Percentiles rank a stretch among this genome's conserved stretches.
phyloP scores from a whole-genome alignment of 2,113 vertebrate genomes.

The Rhizomys pruinosus region DNA sequence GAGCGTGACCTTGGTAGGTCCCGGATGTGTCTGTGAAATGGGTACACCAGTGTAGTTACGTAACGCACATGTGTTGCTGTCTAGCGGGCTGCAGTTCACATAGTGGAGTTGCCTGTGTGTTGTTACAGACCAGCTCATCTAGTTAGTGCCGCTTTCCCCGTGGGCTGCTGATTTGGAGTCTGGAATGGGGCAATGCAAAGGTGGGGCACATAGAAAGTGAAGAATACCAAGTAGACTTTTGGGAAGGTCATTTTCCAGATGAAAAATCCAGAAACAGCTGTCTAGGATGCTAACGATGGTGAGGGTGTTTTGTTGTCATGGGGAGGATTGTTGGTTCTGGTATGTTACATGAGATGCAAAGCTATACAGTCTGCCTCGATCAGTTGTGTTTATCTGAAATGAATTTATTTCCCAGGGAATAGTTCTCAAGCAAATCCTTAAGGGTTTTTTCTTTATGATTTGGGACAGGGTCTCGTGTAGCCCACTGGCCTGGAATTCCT shows the following conservation, averaged over 20 bases:
- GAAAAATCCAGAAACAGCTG: not conserved
- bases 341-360: not conserved
- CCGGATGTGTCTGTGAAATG: slow-evolving; percentile 6
- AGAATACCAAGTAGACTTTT: slow-evolving; percentile 8
- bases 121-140: not conserved
- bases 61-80: not conserved
- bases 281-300: not conserved
- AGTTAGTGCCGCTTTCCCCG: not conserved
- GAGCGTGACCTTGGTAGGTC: slow-evolving; percentile 47
- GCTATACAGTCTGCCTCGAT: not conserved
- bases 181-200: not conserved
- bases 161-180: not conserved
- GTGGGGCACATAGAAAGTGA: not conserved
- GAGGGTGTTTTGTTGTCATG: not conserved
- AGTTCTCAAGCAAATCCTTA: not conserved
- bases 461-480: not conserved
- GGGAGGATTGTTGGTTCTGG: not conserved
- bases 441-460: too few species aligned
- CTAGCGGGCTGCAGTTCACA: not conserved
- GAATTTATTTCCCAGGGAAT: not conserved
- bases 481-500: not conserved
- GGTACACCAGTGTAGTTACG: not conserved
- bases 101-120: not conserved
- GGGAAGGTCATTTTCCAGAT: not conserved
- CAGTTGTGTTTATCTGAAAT: not conserved